Evolutionary conservation across 1,140 invertebrate species (phyloP), one percentile per base, ranked within the genome.

Genomic region (Orchestia grillus): DNA sequence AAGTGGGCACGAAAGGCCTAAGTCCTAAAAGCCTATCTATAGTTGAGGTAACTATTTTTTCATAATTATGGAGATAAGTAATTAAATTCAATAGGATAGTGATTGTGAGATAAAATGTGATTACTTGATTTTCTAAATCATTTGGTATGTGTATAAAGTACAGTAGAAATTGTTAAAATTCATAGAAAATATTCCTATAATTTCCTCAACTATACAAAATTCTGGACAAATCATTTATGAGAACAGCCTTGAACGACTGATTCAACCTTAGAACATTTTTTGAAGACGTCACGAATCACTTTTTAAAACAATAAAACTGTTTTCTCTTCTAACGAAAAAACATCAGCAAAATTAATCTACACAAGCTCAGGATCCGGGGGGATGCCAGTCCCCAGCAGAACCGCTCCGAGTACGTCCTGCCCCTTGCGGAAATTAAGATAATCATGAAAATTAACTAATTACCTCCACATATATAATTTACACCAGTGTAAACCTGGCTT

Each of bases 341-440:
- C 1, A 28, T 36, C 11, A 36, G 62, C 11, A 77, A 23, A 53
- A 8, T 19, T 19, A 53, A 53, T 53, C 47, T 53, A 19, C 19
- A 36, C 3, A 36, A 77, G 88, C 88, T 91, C 88, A 91, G 88
- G 44, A 44, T 44, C 88, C 88, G 88, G 88, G 88, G 88, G 88
- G 44, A 15, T 28, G 88, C 88, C 28, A 41, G 28, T 3, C 88
- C 88, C 88, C 88, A 91, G 88, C 88, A 91, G 88, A 28, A 23
- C 15, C 23, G 0, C 41, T 91, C 88, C 16, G 41, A 23, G 6
- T 19, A 53, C 6, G 41, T 91, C 88, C 88, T 91, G 88, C 88
- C 44, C 44, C 88, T 44, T 91, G 88, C 88, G 88, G 88, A 44
- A 91, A 91, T 77, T 36, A 77, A 77, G 1, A 8, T 77, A 53